Conservation (phyloP, 2,113 vertebrate species). For the Thomomys bottae region DNA sequence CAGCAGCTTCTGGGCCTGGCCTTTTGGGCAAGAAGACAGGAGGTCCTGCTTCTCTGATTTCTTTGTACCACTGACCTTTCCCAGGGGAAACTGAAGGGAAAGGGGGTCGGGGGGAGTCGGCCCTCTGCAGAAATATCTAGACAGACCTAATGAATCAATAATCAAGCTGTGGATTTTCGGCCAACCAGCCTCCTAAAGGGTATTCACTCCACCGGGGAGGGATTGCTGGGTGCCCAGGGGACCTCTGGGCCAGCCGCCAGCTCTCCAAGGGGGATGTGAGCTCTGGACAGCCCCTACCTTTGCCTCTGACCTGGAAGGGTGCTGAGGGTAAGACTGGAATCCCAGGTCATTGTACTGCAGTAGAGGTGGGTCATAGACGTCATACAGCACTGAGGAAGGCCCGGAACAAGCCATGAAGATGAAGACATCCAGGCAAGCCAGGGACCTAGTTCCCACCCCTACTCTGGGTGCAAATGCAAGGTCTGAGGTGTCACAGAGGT, state of each 20-base stretch:
- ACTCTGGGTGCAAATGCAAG: not conserved
- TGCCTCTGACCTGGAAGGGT: not conserved
- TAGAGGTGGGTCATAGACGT: not conserved
- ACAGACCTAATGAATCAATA: not conserved
- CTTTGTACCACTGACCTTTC: not conserved
- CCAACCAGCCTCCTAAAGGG: not conserved
- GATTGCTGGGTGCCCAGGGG: not conserved
- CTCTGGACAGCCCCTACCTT: not conserved
- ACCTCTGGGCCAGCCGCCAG: fast-evolving
- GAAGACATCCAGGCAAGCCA: not conserved
- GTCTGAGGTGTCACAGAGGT: not conserved
- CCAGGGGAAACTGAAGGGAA: not conserved
- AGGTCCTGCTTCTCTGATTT: not conserved
- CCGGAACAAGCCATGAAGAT: too few relatives aligned
- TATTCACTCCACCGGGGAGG: not conserved
- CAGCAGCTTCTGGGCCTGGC: not conserved
- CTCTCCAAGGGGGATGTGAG: not conserved
- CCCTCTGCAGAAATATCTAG: not conserved
- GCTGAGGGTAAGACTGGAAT: not conserved
- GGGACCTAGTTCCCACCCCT: not conserved
- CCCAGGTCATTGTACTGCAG: too few relatives aligned
- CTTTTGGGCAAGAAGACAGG: not conserved
- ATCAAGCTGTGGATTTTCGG: not conserved
- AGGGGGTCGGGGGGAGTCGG: not conserved
- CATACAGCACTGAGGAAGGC: not conserved